Base-by-base conservation (phyloP, 2,888 invertebrate genomes). In the Rhamnusium bicolor region DNA sequence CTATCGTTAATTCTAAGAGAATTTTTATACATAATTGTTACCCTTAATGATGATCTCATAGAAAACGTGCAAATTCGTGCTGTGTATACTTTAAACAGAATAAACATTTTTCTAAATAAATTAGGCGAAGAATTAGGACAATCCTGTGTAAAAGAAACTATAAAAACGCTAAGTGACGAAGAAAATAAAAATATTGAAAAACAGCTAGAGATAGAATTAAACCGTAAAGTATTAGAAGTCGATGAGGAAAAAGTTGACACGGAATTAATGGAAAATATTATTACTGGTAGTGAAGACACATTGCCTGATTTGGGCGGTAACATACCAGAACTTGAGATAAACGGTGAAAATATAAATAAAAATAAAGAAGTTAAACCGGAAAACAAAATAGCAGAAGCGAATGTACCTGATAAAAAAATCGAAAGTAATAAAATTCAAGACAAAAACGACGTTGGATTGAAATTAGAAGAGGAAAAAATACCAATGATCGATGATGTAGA, bases 51-150 rank as follows among this genome's bases (percentile, higher is more conserved):
- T 29, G 87, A 87, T 78, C 79, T 77, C n/a, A 84, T 84, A 5
- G 79, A 82, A 29, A 87, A 87, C 72, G 81, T 87, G 7, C 82
- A 82, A 71, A 80, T 83, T 2, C 76, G 83, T 19, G 82, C 85
- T 0, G 84, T 83, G 16, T 79, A 79, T 65, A 83, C 83, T 18
- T 68, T 87, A 32, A 77, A 73, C 7, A 81, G 80, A 58, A 81
- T 87, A 24, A 74, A 76, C 46, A 47, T 78, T 3, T 85, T 87
- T 49, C 72, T 80, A 5, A 69, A 75, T 3, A 73, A 70, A 12
- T 24, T 87, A 8, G 66, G 72, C 4, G 51, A 73, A 14, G 85
- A 86, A 79, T 18, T 84, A n/a, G 68, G 79, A 12, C 76, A 79
- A 72, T 27, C 74, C 1, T 85, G 85, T 84, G 82, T 84, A 0